Conservation (phyloP, 2,888 invertebrate genomes). For the Nemapogon koenigi region DNA sequence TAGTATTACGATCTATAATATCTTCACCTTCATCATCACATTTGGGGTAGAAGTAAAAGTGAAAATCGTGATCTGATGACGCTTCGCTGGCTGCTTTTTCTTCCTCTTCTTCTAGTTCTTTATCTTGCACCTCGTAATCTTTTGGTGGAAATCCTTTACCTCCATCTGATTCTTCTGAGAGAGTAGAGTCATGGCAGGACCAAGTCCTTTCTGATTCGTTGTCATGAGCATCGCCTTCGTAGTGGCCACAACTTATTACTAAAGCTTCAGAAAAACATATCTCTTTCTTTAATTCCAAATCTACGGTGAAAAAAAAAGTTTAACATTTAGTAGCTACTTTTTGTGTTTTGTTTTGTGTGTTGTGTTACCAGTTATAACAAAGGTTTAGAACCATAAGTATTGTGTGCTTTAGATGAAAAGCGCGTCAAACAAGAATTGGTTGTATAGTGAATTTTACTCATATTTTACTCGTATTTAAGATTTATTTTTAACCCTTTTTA, state of each 20-base stretch:
- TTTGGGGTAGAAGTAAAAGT: conserved; percentile 47
- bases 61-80: conserved; percentile 39
- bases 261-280: conserved; percentile 63
- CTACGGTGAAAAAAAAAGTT: conserved; percentile 36
- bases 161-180: conserved; percentile 16
- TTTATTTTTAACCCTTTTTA: no score
- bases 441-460: no score
- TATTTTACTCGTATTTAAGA: no score
- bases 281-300: conserved; percentile 47
- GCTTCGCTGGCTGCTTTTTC: conserved; percentile 20
- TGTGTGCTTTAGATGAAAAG: no score
- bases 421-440: no score
- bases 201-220: conserved; percentile 8
- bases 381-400: no score
- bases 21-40: conserved; percentile 12
- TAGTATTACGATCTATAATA: conserved; percentile 31
- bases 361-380: no score
- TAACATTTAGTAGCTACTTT: no score
- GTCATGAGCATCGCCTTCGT: conserved; percentile 24
- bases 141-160: conserved; percentile 16
- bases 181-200: conserved; percentile 6
- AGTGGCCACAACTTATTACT: conserved; percentile 56
- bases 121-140: conserved; percentile 20
- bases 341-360: no score
- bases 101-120: conserved; percentile 22